Base-by-base conservation (phyloP, 2,888 invertebrate species). In the Heliconius ismenius region DNA sequence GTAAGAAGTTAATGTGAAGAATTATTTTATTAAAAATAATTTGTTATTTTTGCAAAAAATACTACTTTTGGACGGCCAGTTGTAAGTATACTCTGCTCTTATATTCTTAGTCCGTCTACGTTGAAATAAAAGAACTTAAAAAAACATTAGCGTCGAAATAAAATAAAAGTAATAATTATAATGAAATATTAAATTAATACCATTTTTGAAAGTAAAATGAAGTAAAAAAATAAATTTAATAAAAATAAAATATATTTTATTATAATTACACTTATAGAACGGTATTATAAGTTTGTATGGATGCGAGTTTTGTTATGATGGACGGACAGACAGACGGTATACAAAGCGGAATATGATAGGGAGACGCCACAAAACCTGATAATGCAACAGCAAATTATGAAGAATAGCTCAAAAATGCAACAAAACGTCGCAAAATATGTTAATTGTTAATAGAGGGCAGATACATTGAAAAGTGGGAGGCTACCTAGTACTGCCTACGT, bases 41-140 rank as follows among this genome's bases (percentile, higher is more conserved):
- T 73, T 73, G 26, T 39, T 62, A 63, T 39, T 81, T 82, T 82
- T 85, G 88, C 88, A 87, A 89, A 89, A 89, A 88, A 88, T 86
- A 87, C 89, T 91, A 90, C 86, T 81, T 70, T 84, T 91, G 92
- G 92, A 92, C 92, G 92, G 92, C 86, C 84, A 87, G 84, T 87
- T 85, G 79, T 81, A 81, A 82, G 90, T 91, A 91, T 89, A 91
- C 89, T 84, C 87, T 87, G 86, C 84, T 84, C 82, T 87, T 87
- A 80, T 73, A 70, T 70, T 74, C 80, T 81, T 78, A 76, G 69
- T 76, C 78, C 79, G 81, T 78, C 79, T 74, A 79, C 54, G 26
- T 69, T 78, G 36, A 43, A 58, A 79, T 70, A 49, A 74, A 39
- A 67, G 32, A 78, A 77, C 67, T n/a, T 68, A 75, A 79, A 69